Percentiles rank a stretch among this genome's conserved stretches.
These are phyloP conservation scores for Oncorhynchus masou DNA, from an alignment of 2,113 vertebrate species.

Conservation along the genomic window DNA sequence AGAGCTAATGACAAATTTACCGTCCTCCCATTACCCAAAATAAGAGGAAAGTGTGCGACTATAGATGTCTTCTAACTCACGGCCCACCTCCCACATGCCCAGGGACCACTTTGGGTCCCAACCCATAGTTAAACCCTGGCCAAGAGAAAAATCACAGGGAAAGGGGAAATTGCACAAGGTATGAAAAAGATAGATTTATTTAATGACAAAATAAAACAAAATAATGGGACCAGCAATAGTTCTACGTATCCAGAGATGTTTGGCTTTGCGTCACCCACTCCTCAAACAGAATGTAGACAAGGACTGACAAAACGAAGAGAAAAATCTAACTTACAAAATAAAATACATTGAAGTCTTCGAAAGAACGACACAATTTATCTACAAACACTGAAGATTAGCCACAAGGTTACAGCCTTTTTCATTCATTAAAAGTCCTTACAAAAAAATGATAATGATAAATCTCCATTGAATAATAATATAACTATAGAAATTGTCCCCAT, in stretches of 20 bases:
- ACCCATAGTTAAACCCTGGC: too few species aligned
- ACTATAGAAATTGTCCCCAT: conserved; percentile 75
- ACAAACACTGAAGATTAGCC: conserved; percentile 93
- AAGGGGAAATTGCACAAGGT: conserved; percentile 59
- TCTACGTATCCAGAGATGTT: conserved; percentile 79
- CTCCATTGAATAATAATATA: conserved; percentile 66
- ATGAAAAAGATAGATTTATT: conserved; percentile 99
- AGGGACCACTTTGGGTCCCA: too few species aligned
- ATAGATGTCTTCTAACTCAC: too few species aligned
- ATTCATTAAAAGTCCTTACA: conserved; percentile 77
- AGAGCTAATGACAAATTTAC: too few species aligned
- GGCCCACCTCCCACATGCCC: too few species aligned
- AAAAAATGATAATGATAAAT: conserved; percentile 78
- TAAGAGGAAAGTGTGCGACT: too few species aligned
- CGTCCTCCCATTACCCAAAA: too few species aligned
- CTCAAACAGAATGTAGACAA: conserved; percentile 56
- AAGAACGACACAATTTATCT: conserved; percentile 82
- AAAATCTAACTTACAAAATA: conserved; percentile 54
- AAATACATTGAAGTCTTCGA: conserved; percentile 69
- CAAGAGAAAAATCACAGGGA: background rate
- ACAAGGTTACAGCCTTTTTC: conserved; percentile 87
- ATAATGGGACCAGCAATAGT: conserved; percentile 84
- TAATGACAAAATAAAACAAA: conserved; percentile 96
- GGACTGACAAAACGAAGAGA: conserved; percentile 63
- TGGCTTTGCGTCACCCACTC: conserved; percentile 61